Percentiles rank a stretch among this genome's conserved stretches.
Evolutionary conservation across 37 sponge, comb jelly and placozoan genomes (phyloP).

Genomic region (Geodia barretti): DNA sequence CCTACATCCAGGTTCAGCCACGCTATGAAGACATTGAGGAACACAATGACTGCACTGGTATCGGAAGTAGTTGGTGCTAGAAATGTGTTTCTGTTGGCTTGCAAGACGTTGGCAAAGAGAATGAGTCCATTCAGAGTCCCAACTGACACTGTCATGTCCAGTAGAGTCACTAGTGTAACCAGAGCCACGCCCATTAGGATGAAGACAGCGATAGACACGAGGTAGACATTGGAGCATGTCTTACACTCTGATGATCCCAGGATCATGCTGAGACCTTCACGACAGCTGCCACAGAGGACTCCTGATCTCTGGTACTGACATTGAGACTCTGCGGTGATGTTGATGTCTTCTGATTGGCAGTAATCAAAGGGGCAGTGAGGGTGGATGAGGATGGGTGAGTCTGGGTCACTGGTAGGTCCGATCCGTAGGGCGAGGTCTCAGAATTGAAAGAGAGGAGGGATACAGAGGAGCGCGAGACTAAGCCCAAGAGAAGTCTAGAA

Average conservation of each 20-base stretch:
- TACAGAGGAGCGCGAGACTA: too few species aligned
- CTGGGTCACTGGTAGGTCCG: too few species aligned
- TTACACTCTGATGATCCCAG: constrained; percentile 10
- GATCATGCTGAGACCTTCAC: constrained; percentile 9
- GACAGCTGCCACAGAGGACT: constrained; percentile 35
- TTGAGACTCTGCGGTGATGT: too few species aligned
- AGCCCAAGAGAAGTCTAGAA: too few species aligned
- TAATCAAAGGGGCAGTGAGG: too few species aligned
- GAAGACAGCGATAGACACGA: constrained; percentile 6
- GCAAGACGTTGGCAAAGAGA: constrained; percentile 33
- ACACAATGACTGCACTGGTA: too few species aligned
- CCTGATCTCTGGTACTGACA: constrained; percentile 17
- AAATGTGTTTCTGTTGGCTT: constrained; percentile 1
- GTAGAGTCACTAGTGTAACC: constrained; percentile 9
- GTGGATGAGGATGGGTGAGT: too few species aligned
- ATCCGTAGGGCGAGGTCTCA: too few species aligned
- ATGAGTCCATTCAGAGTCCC: constrained; percentile 38
- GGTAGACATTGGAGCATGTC: constrained; percentile 20
- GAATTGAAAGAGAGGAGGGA: too few species aligned
- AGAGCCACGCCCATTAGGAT: constrained; percentile 9
- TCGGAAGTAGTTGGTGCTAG: not conserved
- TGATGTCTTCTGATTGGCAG: too few species aligned
- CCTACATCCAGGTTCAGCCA: constrained; percentile 42
- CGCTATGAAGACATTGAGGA: constrained; percentile 6
- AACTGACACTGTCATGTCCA: constrained; percentile 17